phyloP scores from a whole-genome alignment of 2,113 vertebrate species.

The Bostrychus sinensis region DNA sequence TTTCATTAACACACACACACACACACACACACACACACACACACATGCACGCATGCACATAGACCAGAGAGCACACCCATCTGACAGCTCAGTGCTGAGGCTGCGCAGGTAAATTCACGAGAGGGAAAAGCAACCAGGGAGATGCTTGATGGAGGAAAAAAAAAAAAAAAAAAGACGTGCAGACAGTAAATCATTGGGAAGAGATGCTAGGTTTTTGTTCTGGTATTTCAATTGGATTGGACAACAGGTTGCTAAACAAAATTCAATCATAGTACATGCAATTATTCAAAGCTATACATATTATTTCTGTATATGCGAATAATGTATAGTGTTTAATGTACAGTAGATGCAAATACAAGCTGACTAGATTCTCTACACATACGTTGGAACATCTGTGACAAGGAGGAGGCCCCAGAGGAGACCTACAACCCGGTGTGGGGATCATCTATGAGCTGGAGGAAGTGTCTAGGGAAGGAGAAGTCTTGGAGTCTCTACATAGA shows the following conservation, averaged over 20 bases:
- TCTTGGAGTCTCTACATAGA: too few relatives aligned
- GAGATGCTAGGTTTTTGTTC: background rate
- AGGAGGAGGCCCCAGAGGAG: too few relatives aligned
- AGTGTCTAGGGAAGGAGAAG: too few relatives aligned
- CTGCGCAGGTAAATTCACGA: slow-evolving; percentile 26
- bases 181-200: slow-evolving; percentile 25
- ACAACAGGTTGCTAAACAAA: background rate
- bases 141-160: background rate
- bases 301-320: too few relatives aligned
- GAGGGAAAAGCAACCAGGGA: slow-evolving; percentile 3
- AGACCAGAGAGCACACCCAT: slow-evolving; percentile 16
- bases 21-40: background rate
- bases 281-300: background rate
- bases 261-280: background rate
- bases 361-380: too few relatives aligned
- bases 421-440: too few relatives aligned
- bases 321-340: too few relatives aligned
- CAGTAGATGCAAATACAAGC: too few relatives aligned
- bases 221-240: background rate
- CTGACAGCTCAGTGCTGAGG: slow-evolving; percentile 42
- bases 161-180: slow-evolving; percentile 16
- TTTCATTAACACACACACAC: slow-evolving; percentile 44
- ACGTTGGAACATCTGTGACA: too few relatives aligned
- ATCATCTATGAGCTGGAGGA: too few relatives aligned
- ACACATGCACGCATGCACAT: too few relatives aligned